phyloP scores from a whole-genome alignment of 2,113 vertebrate genomes.

The Crotalus viridis region DNA sequence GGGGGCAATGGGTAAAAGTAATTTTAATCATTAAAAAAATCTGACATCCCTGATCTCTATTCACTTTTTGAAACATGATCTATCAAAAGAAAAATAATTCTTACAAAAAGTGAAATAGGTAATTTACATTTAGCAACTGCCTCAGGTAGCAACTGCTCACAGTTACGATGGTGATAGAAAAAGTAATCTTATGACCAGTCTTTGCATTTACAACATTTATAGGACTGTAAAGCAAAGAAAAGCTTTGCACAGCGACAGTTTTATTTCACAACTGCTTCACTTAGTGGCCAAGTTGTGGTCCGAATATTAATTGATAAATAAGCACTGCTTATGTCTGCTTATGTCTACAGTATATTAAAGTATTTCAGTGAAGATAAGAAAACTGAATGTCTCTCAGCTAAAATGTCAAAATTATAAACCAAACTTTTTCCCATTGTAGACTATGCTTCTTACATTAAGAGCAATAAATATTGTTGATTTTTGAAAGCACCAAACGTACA shows the following conservation, averaged over 20 bases:
- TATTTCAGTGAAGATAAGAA: neutral
- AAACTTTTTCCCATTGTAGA: neutral
- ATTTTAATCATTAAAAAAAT: neutral
- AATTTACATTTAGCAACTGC: too few relatives aligned
- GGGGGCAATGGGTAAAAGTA: neutral
- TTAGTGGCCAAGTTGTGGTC: too few relatives aligned
- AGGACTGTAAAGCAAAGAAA: too few relatives aligned
- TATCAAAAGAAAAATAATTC: neutral
- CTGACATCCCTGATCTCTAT: neutral
- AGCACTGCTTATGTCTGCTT: too few relatives aligned
- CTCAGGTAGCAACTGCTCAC: too few relatives aligned
- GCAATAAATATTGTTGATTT: neutral
- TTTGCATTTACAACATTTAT: too few relatives aligned
- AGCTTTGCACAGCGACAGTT: too few relatives aligned
- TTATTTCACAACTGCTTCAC: too few relatives aligned
- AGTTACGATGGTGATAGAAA: too few relatives aligned
- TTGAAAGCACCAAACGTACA: neutral
- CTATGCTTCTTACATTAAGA: neutral
- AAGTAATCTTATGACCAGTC: too few relatives aligned
- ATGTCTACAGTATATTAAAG: neutral
- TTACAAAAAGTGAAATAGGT: neutral
- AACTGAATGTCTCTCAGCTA: too few relatives aligned
- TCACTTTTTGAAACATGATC: neutral
- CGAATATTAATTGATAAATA: too few relatives aligned
- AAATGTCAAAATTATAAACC: neutral